Evolutionary conservation across 1,140 invertebrate species (phyloP).

Genomic region (Ips typographus): DNA sequence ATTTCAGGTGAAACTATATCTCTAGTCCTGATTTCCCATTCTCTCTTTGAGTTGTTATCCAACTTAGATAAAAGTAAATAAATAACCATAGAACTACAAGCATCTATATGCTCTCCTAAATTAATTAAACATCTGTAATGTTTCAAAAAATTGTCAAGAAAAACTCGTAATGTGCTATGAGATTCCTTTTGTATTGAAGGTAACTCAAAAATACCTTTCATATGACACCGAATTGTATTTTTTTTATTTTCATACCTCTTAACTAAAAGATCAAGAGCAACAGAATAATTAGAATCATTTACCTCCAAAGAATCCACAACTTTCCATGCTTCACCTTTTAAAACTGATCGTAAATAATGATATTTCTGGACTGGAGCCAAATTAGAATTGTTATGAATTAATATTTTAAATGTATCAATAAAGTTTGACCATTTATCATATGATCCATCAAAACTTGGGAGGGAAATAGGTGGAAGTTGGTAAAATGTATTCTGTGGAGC

Average conservation of each 20-base stretch:
- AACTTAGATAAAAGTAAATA: conserved; percentile 25
- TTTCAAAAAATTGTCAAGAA: conserved; percentile 13
- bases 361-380: too few species aligned
- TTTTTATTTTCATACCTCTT: conserved; percentile 28
- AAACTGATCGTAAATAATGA: too few species aligned
- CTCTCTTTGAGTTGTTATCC: conserved; percentile 15
- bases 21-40: conserved; percentile 28
- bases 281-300: neutral
- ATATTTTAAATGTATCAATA: too few species aligned
- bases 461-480: conserved; percentile 8
- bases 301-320: too few species aligned
- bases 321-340: too few species aligned
- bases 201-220: conserved; percentile 26
- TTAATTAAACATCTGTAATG: conserved; percentile 15
- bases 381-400: too few species aligned
- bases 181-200: conserved; percentile 18
- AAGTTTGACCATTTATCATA: too few species aligned
- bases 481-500: neutral
- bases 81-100: conserved; percentile 16
- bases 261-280: conserved; percentile 15
- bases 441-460: conserved; percentile 6
- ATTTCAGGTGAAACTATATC: conserved; percentile 9
- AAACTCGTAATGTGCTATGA: conserved; percentile 2
- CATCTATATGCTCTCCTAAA: conserved; percentile 11
- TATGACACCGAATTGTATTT: conserved; percentile 2